Evolutionary conservation across 2,113 vertebrate species (phyloP).

Genomic region (Danionella cerebrum): DNA sequence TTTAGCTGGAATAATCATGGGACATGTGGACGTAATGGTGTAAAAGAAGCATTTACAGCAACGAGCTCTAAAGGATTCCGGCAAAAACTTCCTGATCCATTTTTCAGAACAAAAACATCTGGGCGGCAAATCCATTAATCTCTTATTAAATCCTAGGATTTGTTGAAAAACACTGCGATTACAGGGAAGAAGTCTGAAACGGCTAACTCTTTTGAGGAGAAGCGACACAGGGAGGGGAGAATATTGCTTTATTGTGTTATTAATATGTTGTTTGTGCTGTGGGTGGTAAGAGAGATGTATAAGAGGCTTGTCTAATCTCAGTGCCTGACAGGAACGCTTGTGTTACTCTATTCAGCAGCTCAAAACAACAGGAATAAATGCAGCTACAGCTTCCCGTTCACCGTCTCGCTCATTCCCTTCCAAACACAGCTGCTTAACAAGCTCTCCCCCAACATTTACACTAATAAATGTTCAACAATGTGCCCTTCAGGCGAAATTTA

Average conservation of each 20-base stretch:
- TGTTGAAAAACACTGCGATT: constrained; percentile 99
- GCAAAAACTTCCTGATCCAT: constrained; percentile 91
- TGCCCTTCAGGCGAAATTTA: constrained; percentile 45
- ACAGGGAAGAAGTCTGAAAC: constrained; percentile 88
- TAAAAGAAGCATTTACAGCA: constrained; percentile 73
- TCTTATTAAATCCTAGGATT: constrained; percentile 98
- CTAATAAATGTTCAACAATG: constrained; percentile 69
- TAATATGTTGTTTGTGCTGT: constrained; percentile 90
- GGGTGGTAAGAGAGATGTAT: constrained; percentile 84
- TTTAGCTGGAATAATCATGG: constrained; percentile 80
- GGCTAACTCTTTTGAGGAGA: constrained; percentile 68
- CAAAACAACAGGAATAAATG: constrained; percentile 29
- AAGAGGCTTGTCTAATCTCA: constrained; percentile 97
- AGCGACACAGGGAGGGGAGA: background rate
- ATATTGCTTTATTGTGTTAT: constrained; percentile 72
- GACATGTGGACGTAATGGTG: constrained; percentile 73
- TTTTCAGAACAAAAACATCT: constrained; percentile 99
- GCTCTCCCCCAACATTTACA: constrained; percentile 48
- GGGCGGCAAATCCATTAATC: constrained; percentile 97
- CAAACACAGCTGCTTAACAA: constrained; percentile 25
- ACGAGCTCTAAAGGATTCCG: constrained; percentile 81
- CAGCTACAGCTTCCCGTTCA: constrained; percentile 8
- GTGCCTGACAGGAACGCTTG: constrained; percentile 69
- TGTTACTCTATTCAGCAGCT: constrained; percentile 33
- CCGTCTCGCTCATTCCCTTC: constrained; percentile 1